A percentile compares a stretch with the other conserved stretches of the same genome.
phyloP scores from a whole-genome alignment of 92 coral and sea anemone genomes.

The Epizoanthus scotinus region DNA sequence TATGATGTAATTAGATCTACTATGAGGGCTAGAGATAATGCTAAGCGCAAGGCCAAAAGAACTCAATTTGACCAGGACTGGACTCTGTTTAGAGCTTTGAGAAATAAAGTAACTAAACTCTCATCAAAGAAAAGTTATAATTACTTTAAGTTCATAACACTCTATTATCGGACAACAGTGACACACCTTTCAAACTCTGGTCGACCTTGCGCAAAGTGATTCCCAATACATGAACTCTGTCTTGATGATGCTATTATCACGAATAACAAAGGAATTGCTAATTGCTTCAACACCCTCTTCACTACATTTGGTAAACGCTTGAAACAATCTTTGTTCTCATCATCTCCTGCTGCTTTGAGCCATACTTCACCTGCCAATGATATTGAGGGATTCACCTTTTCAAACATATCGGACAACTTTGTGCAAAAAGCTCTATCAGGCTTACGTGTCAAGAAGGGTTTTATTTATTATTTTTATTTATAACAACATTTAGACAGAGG shows the following conservation, averaged over 20 bases:
- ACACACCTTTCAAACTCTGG: no score
- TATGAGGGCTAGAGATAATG: no score
- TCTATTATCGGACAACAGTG: no score
- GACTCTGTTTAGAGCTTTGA: no score
- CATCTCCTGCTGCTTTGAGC: neutral
- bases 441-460: neutral
- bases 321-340: neutral
- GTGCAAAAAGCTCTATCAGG: no score
- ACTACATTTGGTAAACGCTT: neutral
- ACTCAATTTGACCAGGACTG: neutral
- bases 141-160: no score
- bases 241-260: neutral
- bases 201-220: neutral
- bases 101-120: no score
- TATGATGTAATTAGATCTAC: constrained; percentile 16
- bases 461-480: no score
- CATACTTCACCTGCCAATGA: neutral
- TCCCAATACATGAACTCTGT: neutral
- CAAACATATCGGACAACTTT: neutral
- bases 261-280: neutral
- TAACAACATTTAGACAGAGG: no score
- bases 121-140: neutral
- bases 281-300: neutral
- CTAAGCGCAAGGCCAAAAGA: neutral
- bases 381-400: neutral